phyloP scores from a whole-genome alignment of 1,140 invertebrate genomes.

The Metaphire vulgaris region DNA sequence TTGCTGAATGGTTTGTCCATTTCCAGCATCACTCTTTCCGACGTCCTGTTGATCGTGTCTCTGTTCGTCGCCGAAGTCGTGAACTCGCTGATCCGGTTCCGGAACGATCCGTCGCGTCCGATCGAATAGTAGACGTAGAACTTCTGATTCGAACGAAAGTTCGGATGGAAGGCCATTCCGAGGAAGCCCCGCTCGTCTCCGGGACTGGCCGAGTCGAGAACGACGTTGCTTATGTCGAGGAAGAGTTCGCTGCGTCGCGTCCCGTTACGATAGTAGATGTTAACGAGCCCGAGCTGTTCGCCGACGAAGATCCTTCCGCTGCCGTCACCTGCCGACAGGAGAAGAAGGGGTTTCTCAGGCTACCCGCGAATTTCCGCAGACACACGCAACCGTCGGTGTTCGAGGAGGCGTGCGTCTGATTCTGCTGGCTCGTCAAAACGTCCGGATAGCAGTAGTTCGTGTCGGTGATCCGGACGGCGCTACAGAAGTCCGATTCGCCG shows the following conservation, averaged over 20 bases:
- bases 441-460: slow-evolving; percentile 47
- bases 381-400: slow-evolving; percentile 43
- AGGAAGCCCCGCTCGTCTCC: slow-evolving; percentile 47
- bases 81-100: slow-evolving; percentile 43
- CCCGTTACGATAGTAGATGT: slow-evolving; percentile 38
- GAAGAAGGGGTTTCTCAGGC: slow-evolving; percentile 40
- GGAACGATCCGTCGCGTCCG: not conserved
- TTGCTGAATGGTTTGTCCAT: slow-evolving; percentile 43
- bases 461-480: slow-evolving; percentile 34
- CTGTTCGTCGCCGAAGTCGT: slow-evolving; percentile 31
- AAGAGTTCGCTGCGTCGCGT: slow-evolving; percentile 34
- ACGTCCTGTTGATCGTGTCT: slow-evolving; percentile 34
- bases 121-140: slow-evolving; percentile 46
- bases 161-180: slow-evolving; percentile 45
- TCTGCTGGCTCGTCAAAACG: slow-evolving; percentile 34
- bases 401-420: slow-evolving; percentile 32
- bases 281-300: slow-evolving; percentile 40
- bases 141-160: slow-evolving; percentile 37
- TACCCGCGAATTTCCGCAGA: slow-evolving; percentile 28
- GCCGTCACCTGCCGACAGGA: slow-evolving; percentile 39
- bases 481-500: slow-evolving; percentile 35
- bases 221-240: slow-evolving; percentile 33
- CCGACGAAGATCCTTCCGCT: slow-evolving; percentile 41
- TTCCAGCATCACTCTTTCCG: slow-evolving; percentile 40
- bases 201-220: slow-evolving; percentile 24